These are phyloP conservation scores for Pseudotriccus pelzelni DNA, from an alignment of 2,797 vertebrate genomes.

Conservation along the genomic window DNA sequence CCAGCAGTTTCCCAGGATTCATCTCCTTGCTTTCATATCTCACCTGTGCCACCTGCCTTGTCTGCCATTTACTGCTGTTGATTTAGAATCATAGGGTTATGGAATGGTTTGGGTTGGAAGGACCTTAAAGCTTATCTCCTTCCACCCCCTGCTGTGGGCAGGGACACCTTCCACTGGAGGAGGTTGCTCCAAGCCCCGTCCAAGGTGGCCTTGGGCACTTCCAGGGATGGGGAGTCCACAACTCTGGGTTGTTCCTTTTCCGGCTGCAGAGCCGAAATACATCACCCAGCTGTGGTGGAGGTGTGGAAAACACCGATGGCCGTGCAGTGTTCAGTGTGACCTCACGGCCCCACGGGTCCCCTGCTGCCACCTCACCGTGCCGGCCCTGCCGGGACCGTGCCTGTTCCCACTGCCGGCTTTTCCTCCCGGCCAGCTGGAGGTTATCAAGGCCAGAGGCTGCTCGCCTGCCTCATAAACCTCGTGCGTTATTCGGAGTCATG, in stretches of 20 bases:
- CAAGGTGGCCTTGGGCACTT: not conserved
- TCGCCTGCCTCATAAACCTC: slow-evolving; percentile 78
- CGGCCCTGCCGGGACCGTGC: not conserved
- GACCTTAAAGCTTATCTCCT: not conserved
- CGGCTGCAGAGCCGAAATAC: rapidly evolving
- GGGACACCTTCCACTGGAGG: not conserved
- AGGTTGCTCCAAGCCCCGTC: not conserved
- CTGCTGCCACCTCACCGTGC: not conserved
- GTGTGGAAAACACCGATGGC: not conserved
- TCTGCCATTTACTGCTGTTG: not conserved
- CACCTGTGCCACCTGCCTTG: not conserved
- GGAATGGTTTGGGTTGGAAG: not conserved
- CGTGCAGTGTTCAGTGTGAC: not conserved
- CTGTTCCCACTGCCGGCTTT: slow-evolving; percentile 30
- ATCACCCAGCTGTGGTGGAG: not conserved
- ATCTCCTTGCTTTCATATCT: not conserved
- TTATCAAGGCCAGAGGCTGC: slow-evolving; percentile 70
- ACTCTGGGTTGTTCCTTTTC: not conserved
- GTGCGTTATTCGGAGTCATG: slow-evolving; percentile 81
- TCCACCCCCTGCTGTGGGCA: not conserved
- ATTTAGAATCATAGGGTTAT: not conserved
- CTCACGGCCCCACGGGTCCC: not conserved
- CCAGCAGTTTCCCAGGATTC: not conserved
- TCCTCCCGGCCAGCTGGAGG: slow-evolving; percentile 63
- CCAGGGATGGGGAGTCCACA: not conserved